These are phyloP conservation scores for Semicossyphus pulcher DNA, from an alignment of 2,113 vertebrate genomes.

Conservation along the genomic window DNA sequence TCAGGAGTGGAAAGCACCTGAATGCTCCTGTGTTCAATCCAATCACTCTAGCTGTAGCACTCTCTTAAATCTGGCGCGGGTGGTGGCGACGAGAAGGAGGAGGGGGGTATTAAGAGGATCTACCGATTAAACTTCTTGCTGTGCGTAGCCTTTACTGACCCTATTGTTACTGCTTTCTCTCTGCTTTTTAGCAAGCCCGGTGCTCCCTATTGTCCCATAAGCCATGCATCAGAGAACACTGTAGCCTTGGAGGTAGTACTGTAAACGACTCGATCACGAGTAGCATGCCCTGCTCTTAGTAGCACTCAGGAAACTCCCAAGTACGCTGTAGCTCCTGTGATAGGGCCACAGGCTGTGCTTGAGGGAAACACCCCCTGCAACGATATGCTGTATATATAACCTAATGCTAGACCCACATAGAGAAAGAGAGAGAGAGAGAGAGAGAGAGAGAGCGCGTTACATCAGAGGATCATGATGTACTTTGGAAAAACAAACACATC, in stretches of 20 bases:
- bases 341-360: constrained; percentile 17
- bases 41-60: constrained; percentile 50
- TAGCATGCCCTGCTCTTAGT: constrained; percentile 53
- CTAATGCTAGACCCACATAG: constrained; percentile 1
- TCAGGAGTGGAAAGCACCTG: constrained; percentile 30
- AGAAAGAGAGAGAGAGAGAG: not conserved
- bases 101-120: constrained; percentile 64
- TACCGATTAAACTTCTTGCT: constrained; percentile 62
- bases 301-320: constrained; percentile 72
- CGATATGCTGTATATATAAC: constrained; percentile 23
- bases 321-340: constrained; percentile 10
- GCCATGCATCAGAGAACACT: constrained; percentile 64
- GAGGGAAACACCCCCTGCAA: not conserved
- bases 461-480: constrained; percentile 10
- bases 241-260: constrained; percentile 63
- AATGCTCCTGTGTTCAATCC: constrained; percentile 46
- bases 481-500: not conserved
- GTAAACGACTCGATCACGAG: constrained; percentile 45
- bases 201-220: constrained; percentile 58
- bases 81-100: not conserved
- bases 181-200: constrained; percentile 29
- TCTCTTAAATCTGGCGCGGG: constrained; percentile 36
- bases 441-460: not conserved
- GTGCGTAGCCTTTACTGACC: constrained; percentile 51
- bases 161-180: constrained; percentile 53